Evolutionary conservation across 1,140 invertebrate genomes (phyloP), one percentile per base, ranked within the genome.

Genomic region (Paraescarpia echinospica): DNA sequence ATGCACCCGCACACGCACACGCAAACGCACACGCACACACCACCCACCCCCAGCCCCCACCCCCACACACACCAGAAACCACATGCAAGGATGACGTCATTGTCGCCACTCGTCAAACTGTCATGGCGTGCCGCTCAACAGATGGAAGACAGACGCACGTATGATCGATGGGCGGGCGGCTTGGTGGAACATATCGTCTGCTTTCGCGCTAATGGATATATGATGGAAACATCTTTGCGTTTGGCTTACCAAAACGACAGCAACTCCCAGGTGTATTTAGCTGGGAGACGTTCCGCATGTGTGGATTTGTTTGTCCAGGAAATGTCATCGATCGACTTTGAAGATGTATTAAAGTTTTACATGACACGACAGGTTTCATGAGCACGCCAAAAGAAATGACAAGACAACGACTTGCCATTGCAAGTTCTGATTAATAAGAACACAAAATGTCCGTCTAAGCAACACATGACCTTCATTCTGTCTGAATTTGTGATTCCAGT

Each of bases 261-360:
- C 18, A 27, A 27, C 18, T 77, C 59, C 59, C 59, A 27, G 9
- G 59, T 77, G 59, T 77, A 77, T 18, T 77, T 77, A 77, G 27
- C 59, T 14, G 59, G 41, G 59, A 77, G 59, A 77, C 59, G 59
- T 5, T 77, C 59, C 59, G 59, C 59, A 14, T 77, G 59, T 77
- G 59, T 77, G 59, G 59, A 77, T 77, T 77, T 77, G 59, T 77
- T 77, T 77, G 59, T 77, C 59, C 59, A 77, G 59, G 59, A 77
- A 77, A 77, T 77, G 59, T 77, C 59, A 77, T 77, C 59, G 59
- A 77, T 77, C 59, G 59, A 77, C 59, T 77, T 77, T 1, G 59
- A 18, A 77, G 59, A 77, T 77, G 2, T 77, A 77, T 77, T 18
- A 77, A 18, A 77, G 59, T 77, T 77, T 77, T 77, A 77, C 59